phyloP scores from a whole-genome alignment of 2,113 vertebrate genomes.

The Ophthalmolycus amberensis region DNA sequence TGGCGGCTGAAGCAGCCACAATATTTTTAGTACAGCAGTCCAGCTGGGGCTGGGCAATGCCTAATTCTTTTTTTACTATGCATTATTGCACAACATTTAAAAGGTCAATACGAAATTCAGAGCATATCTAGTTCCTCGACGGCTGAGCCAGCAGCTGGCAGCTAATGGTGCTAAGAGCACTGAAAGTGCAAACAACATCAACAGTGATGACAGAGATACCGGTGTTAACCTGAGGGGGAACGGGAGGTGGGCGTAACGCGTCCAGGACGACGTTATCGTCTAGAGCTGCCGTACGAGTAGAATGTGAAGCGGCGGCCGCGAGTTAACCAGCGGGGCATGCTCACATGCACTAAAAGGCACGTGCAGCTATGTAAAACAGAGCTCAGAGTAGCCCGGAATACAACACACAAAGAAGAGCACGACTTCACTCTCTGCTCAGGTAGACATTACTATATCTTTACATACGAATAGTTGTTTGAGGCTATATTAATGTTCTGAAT shows the following conservation, averaged over 20 bases:
- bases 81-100: background rate
- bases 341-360: background rate
- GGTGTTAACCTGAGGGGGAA: background rate
- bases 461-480: background rate
- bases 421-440: background rate
- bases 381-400: background rate
- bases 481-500: background rate
- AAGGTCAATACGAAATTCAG: background rate
- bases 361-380: background rate
- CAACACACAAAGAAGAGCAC: background rate
- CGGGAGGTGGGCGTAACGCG: background rate
- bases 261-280: background rate
- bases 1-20: conserved; percentile 14
- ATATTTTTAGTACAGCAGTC: conserved; percentile 24
- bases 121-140: background rate
- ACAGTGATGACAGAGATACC: background rate
- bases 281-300: background rate
- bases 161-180: background rate
- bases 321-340: background rate
- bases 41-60: conserved; percentile 72
- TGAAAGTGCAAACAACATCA: background rate
- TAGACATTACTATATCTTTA: background rate
- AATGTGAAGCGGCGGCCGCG: background rate
- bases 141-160: background rate
- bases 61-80: conserved; percentile 1